Evolutionary conservation across 2,888 invertebrate species (phyloP).

Genomic region (Melieria omissa): DNA sequence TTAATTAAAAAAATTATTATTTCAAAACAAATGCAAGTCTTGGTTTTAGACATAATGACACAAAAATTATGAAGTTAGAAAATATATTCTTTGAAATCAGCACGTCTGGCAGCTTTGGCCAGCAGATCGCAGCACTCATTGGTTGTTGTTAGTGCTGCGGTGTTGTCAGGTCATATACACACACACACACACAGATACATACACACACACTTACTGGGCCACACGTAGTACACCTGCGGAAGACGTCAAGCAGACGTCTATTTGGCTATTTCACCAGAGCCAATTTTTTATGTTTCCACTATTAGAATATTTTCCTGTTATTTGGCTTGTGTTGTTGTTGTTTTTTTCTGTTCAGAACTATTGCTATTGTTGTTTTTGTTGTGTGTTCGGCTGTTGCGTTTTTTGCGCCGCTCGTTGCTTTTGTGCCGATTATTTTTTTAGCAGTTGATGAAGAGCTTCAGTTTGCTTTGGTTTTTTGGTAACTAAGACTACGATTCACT

Average conservation of each 20-base stretch:
- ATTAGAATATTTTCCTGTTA: not conserved
- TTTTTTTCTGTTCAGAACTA: not conserved
- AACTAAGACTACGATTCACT: slow-evolving; percentile 37
- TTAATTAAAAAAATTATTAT: no score
- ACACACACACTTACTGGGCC: no score
- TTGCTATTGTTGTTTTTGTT: not conserved
- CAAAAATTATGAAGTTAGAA: no score
- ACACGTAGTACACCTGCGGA: no score
- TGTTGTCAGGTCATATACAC: no score
- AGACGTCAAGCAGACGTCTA: not conserved
- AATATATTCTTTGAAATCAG: no score
- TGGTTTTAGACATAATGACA: no score
- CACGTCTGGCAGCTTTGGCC: no score
- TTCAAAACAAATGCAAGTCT: no score
- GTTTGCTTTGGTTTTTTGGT: slow-evolving; percentile 44
- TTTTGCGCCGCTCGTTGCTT: not conserved
- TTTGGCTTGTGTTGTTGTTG: slow-evolving; percentile 14
- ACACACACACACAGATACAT: no score
- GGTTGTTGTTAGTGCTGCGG: no score
- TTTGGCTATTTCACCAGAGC: not conserved
- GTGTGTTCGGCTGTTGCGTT: not conserved
- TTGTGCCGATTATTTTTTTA: slow-evolving; percentile 1
- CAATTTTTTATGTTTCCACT: not conserved
- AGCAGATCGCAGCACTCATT: no score
- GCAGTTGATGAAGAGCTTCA: not conserved